Evolutionary conservation across 2,113 vertebrate genomes (phyloP).

Genomic region (Leptosomus discolor): DNA sequence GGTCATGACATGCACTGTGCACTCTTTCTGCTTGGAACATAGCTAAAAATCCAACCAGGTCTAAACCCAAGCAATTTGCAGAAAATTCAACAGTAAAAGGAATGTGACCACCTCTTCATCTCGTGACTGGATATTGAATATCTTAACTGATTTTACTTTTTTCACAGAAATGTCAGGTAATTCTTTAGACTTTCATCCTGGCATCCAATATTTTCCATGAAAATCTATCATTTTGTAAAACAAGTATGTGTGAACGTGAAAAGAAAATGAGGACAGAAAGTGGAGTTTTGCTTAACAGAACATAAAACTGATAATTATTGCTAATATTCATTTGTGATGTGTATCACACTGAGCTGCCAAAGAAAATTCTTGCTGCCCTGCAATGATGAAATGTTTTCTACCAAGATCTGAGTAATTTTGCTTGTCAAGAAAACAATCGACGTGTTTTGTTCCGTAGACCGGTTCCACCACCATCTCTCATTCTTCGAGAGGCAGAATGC

Average conservation of each 20-base stretch:
- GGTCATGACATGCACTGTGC: neutral
- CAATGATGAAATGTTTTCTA: conserved; percentile 8
- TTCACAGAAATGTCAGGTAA: neutral
- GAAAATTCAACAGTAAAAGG: neutral
- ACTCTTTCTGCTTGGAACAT: neutral
- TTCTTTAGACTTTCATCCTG: neutral
- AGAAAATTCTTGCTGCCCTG: conserved; percentile 20
- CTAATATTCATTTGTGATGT: neutral
- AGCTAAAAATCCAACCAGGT: neutral
- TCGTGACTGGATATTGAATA: neutral
- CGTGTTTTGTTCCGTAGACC: neutral
- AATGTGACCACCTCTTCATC: neutral
- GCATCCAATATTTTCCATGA: neutral
- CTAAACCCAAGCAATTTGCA: neutral
- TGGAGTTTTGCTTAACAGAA: conserved; percentile 22
- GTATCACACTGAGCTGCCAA: conserved; percentile 29
- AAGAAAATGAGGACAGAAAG: conserved; percentile 16
- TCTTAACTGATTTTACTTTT: neutral
- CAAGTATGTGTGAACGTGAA: neutral
- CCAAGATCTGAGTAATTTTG: conserved; percentile 33
- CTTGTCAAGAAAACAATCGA: conserved; percentile 46
- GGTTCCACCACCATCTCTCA: neutral
- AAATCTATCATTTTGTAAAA: conserved; percentile 16
- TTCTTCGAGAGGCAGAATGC: neutral
- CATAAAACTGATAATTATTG: conserved; percentile 2